Evolutionary conservation across 2,113 vertebrate species (phyloP).

Genomic region (Gasterosteus aculeatus): DNA sequence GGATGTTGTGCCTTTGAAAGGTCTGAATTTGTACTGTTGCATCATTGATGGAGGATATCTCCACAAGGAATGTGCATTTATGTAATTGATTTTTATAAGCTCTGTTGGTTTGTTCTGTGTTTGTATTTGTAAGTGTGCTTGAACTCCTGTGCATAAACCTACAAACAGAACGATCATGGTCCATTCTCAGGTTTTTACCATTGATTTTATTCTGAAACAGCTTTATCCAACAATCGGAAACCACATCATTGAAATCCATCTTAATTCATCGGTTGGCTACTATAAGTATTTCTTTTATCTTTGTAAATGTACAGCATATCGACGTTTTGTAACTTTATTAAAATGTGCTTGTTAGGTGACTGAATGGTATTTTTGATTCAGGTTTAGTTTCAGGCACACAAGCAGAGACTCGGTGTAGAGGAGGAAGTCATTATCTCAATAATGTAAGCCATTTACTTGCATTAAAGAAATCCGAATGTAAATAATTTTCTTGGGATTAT

Average conservation of each 20-base stretch:
- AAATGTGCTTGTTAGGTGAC: background rate
- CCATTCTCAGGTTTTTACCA: slow-evolving; percentile 44
- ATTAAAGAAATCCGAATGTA: slow-evolving; percentile 65
- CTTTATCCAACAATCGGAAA: slow-evolving; percentile 11
- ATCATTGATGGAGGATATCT: slow-evolving; percentile 1
- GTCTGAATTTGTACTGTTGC: slow-evolving; percentile 9
- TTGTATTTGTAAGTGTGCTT: slow-evolving; percentile 13
- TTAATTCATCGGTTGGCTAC: background rate
- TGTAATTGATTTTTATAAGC: slow-evolving; percentile 22
- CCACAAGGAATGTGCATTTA: slow-evolving; percentile 13
- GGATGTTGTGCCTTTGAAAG: slow-evolving; percentile 20
- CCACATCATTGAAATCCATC: slow-evolving; percentile 2
- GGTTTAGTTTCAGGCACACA: slow-evolving; percentile 34
- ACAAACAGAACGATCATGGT: slow-evolving; percentile 17
- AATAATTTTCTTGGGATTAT: slow-evolving; percentile 58
- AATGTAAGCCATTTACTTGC: slow-evolving; percentile 49
- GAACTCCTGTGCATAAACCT: slow-evolving; percentile 32
- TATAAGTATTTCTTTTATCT: slow-evolving; percentile 14
- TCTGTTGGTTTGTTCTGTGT: background rate
- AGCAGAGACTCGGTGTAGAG: background rate
- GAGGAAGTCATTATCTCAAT: slow-evolving; percentile 30
- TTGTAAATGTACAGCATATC: slow-evolving; percentile 32
- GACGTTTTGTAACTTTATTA: slow-evolving; percentile 14
- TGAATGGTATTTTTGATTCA: slow-evolving; percentile 34
- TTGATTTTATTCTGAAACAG: slow-evolving; percentile 12